Evolutionary conservation across 1,140 invertebrate species (phyloP), one percentile per base, ranked within the genome.

Genomic region (Coelopa frigida): DNA sequence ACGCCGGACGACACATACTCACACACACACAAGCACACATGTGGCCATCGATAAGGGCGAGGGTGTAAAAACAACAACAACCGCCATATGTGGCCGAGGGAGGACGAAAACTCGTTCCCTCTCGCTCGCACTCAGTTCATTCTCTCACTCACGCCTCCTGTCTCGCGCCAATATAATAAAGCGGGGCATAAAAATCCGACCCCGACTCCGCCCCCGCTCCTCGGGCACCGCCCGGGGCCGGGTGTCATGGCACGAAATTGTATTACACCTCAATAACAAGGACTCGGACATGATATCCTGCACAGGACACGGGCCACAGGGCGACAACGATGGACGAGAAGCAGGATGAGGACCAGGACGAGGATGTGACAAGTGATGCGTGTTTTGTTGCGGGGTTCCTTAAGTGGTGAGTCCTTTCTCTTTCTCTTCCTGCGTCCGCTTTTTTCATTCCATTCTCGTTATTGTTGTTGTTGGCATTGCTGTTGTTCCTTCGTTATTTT

Each of bases 221-320:
- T 29, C 22, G 14, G 41, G 27, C 27, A 29, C 27, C 27, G 27
- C 14, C 14, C 27, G 27, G 14, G 8, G 8, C 14, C 20, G 47
- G 27, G 49, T 50, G 46, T 50, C 44, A 50, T 50, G 21, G 49
- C 55, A 63, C 54, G 55, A 66, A 66, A 66, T 66, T 66, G 62
- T 66, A 66, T 66, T 66, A 66, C 62, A 66, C 62, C 62, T 66
- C 56, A 65, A 65, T 65, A 65, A 65, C 59, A 65, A 65, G 54
- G 62, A n/a, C 54, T 59, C 64, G 59, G 58, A 65, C 61, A 65
- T 54, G 61, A 52, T 10, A 43, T 49, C 41, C 33, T 39, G 47
- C 17, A 26, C 15, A 45, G 29, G 37, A 31, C n/a, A 14, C 38
- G 27, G 18, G 31, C 31, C 31, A 31, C 41, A 43, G 17, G 26